These are phyloP conservation scores for Thaleichthys pacificus DNA, from an alignment of 2,797 vertebrate genomes.

Conservation along the genomic window DNA sequence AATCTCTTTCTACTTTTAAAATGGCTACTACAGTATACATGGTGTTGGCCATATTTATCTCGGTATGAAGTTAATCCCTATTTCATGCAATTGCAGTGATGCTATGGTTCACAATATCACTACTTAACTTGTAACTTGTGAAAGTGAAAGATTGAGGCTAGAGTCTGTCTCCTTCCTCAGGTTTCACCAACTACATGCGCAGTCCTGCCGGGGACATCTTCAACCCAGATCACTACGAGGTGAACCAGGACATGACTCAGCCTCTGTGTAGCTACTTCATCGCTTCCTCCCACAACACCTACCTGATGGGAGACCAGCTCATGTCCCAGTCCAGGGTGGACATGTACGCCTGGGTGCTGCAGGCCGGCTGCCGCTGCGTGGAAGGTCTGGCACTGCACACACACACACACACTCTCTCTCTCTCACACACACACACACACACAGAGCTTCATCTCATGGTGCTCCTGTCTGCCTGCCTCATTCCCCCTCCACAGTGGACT, in stretches of 20 bases:
- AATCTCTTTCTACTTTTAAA: too few relatives aligned
- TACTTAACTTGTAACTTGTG: too few relatives aligned
- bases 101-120: too few relatives aligned
- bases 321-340: constrained; percentile 97
- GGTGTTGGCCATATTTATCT: too few relatives aligned
- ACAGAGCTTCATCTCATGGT: neutral
- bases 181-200: constrained; percentile 94
- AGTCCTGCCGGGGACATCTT: constrained; percentile 95
- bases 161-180: constrained; percentile 60
- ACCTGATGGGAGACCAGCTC: constrained; percentile 97
- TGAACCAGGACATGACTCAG: constrained; percentile 91
- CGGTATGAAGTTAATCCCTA: too few relatives aligned
- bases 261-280: constrained; percentile 95
- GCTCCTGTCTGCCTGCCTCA: neutral
- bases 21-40: too few relatives aligned
- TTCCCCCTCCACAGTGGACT: constrained; percentile 83
- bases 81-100: too few relatives aligned
- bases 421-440: neutral
- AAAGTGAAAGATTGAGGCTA: too few relatives aligned
- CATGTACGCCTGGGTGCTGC: constrained; percentile 98
- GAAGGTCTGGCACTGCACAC: constrained; percentile 79
- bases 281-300: constrained; percentile 98
- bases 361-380: constrained; percentile 93
- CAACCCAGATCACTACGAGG: constrained; percentile 85
- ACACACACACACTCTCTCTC: neutral